Percentiles rank a stretch among this genome's conserved stretches.
Conservation (phyloP, 2,113 vertebrate species). For the Malurus elegans region DNA sequence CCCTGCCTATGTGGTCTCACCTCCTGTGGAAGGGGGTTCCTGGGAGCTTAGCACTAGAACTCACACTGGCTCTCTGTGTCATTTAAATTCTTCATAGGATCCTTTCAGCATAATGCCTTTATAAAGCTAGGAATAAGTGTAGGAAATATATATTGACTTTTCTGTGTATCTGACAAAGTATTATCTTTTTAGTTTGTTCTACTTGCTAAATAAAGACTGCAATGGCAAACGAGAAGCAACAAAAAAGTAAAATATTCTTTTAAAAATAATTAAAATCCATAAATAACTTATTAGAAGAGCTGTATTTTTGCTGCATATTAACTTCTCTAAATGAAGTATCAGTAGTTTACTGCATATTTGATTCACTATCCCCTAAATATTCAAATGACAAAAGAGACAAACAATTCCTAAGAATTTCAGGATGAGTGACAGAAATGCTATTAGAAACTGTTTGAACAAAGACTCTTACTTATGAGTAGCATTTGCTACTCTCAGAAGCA, state of each 20-base stretch:
- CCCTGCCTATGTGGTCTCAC: neutral
- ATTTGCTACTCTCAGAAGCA: neutral
- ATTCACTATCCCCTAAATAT: slow-evolving; percentile 18
- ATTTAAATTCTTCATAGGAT: neutral
- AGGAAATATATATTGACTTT: neutral
- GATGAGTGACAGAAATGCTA: neutral
- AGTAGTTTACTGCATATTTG: slow-evolving; percentile 31
- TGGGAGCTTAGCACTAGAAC: neutral
- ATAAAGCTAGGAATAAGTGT: neutral
- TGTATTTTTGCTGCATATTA: slow-evolving; percentile 9
- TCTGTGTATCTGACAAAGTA: neutral
- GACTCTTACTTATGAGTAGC: neutral
- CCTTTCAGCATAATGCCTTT: neutral
- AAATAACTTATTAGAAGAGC: slow-evolving; percentile 36
- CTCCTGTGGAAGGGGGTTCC: neutral
- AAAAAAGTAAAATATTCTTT: neutral
- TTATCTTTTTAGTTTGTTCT: neutral
- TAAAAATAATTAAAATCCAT: neutral
- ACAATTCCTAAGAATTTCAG: slow-evolving; percentile 52
- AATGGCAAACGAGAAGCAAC: neutral
- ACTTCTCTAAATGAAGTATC: neutral
- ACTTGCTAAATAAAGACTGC: neutral
- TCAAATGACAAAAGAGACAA: slow-evolving; percentile 45
- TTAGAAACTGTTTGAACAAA: slow-evolving; percentile 2
- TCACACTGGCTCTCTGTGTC: neutral